Percentiles rank a stretch among this genome's conserved stretches.
Evolutionary conservation across 1,140 invertebrate species (phyloP).

Genomic region (Frieseomelitta varia): DNA sequence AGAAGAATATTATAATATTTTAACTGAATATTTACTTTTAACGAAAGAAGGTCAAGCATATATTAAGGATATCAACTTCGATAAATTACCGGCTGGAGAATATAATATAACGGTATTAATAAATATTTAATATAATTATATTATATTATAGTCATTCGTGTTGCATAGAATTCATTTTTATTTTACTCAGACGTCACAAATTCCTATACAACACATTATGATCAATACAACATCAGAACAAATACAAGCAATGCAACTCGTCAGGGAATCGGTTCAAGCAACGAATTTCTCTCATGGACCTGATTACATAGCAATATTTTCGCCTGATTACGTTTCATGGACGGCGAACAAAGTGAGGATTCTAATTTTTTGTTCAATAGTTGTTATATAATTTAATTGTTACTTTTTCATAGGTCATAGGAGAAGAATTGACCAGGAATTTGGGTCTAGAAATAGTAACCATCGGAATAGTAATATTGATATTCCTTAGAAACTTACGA

Average conservation of each 20-base stretch:
- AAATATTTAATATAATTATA: conserved; percentile 25
- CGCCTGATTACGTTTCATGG: conserved; percentile 77
- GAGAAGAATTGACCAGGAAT: conserved; percentile 83
- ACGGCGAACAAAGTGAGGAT: conserved; percentile 74
- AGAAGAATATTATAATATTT: conserved; percentile 75
- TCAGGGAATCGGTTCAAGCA: conserved; percentile 69
- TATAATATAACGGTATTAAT: conserved; percentile 79
- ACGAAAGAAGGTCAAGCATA: conserved; percentile 77
- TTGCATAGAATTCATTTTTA: conserved; percentile 33
- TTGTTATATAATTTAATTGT: not conserved
- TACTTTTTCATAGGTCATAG: conserved; percentile 80
- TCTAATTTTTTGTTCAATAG: not conserved
- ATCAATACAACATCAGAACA: conserved; percentile 75
- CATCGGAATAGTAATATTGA: conserved; percentile 82
- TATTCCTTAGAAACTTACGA: conserved; percentile 82
- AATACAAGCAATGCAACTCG: conserved; percentile 74
- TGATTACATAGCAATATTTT: conserved; percentile 73
- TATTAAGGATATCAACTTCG: conserved; percentile 80
- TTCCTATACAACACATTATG: conserved; percentile 76
- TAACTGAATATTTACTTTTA: conserved; percentile 78
- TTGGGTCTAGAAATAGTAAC: conserved; percentile 81
- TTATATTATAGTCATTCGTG: not conserved
- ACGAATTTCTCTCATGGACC: conserved; percentile 72
- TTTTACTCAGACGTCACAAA: conserved; percentile 73
- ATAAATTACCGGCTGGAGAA: conserved; percentile 73